Evolutionary conservation across 2,797 vertebrate genomes (phyloP), one percentile per base, ranked within the genome.

Genomic region (Meda fulgida): DNA sequence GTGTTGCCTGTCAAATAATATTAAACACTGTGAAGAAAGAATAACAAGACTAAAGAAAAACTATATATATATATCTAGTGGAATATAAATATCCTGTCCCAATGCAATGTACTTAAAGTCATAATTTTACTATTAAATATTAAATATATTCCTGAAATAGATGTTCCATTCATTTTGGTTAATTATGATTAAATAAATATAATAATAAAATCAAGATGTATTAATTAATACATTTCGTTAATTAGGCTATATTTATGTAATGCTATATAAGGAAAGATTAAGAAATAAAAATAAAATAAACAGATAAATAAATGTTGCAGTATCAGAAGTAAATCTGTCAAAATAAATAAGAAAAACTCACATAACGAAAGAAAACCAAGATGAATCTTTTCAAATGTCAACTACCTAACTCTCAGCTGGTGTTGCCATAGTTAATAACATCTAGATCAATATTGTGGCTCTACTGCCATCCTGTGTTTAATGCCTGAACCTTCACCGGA

Each of bases 391-490:
- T 19, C n/a, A 55, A 26, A 26, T 26, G 16, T 51, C 31, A 69
- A 26, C 5, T 19, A 19, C 18, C 8, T 13, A 77, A n/a, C 21
- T 26, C 13, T 66, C 38, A 73, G 46, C 55, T 26, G 84, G 77
- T 88, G 80, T 53, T 76, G 72, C 82, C 87, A 86, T 81, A 86
- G 77, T 78, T 87, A 77, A 76, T 6, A 19, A 60, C 7, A 69
- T 2, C 13, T 36, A 1, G 0, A 21, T 5, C 2, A 31, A 76
- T 0, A 69, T 48, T 75, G 65, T 40, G 73, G 67, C 80, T 78
- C 70, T 88, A 70, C 80, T 66, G 38, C 81, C 87, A 83, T 84
- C 88, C 83, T n/a, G 85, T 89, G 88, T 73, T 29, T 9, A 78
- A n/a, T 6, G 1, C 2, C 2, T 16, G 23, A 36, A n/a, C 34